Conservation (phyloP, 53 echinoderm and acorn worm genomes). For the Stichopus horrens region DNA sequence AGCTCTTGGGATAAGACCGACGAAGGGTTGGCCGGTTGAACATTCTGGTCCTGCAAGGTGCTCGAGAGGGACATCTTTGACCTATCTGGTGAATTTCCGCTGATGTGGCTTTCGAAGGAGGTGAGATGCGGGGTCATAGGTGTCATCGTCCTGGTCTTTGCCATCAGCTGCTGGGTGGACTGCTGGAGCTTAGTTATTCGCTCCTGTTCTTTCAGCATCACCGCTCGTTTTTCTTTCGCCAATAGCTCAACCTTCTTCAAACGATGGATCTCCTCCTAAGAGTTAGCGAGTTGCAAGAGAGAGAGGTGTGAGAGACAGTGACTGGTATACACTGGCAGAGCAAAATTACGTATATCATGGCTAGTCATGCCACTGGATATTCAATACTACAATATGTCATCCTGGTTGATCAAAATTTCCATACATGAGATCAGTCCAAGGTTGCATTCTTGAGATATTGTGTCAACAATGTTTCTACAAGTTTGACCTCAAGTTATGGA, state of each 20-base stretch:
- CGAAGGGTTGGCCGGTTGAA: not conserved
- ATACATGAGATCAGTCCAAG: too few species aligned
- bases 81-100: conserved; percentile 26
- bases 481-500: too few species aligned
- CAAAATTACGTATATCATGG: too few species aligned
- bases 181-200: conserved; percentile 72
- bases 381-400: too few species aligned
- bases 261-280: conserved; percentile 73
- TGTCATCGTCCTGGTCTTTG: conserved; percentile 69
- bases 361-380: too few species aligned
- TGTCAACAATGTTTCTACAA: too few species aligned
- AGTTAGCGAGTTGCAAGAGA: not conserved
- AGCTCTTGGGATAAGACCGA: conserved; percentile 27
- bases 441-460: too few species aligned
- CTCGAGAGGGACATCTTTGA: not conserved
- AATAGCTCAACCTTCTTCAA: conserved; percentile 66
- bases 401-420: too few species aligned
- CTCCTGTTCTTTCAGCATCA: conserved; percentile 82
- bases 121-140: conserved; percentile 52
- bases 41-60: conserved; percentile 44
- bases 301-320: too few species aligned
- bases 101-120: conserved; percentile 32
- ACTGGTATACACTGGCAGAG: too few species aligned
- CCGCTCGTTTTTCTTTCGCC: conserved; percentile 71
- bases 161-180: conserved; percentile 72